Percentiles rank a stretch among this genome's conserved stretches.
phyloP scores from a whole-genome alignment of 2,113 vertebrate species.

The Coryphaenoides rupestris region DNA sequence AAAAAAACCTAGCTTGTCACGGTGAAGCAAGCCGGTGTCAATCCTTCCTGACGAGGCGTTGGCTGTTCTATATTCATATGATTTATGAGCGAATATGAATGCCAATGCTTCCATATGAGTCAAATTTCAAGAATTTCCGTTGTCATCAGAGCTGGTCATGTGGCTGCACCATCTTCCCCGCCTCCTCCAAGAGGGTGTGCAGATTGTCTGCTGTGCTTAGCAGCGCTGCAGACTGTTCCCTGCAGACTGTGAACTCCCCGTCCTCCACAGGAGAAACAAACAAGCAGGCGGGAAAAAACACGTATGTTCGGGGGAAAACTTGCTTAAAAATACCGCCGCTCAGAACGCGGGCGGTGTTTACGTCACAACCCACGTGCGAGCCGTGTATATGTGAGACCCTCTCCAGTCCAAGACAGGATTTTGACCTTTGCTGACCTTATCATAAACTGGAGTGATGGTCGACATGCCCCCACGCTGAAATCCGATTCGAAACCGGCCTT shows the following conservation, averaged over 20 bases:
- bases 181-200: slow-evolving; percentile 50
- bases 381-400: slow-evolving; percentile 10
- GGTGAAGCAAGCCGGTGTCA: slow-evolving; percentile 18
- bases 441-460: slow-evolving; percentile 39
- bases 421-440: slow-evolving; percentile 46
- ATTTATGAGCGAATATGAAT: slow-evolving; percentile 15
- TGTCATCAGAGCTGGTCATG: slow-evolving; percentile 41
- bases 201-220: slow-evolving; percentile 39
- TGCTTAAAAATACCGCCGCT: slow-evolving; percentile 40
- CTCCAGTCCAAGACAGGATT: slow-evolving; percentile 17
- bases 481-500: slow-evolving; percentile 39
- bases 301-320: slow-evolving; percentile 41
- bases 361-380: slow-evolving; percentile 14
- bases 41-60: not conserved
- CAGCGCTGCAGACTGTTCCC: slow-evolving; percentile 6
- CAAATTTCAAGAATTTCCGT: slow-evolving; percentile 46
- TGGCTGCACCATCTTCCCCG: slow-evolving; percentile 15
- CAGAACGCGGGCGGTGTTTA: slow-evolving; percentile 28
- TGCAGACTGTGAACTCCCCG: slow-evolving; percentile 24
- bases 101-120: slow-evolving; percentile 30
- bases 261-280: slow-evolving; percentile 10
- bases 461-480: slow-evolving; percentile 44
- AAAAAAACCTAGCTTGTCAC: slow-evolving; percentile 9
- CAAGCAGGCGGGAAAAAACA: slow-evolving; percentile 12
- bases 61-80: slow-evolving; percentile 6